A percentile compares a stretch with the other conserved stretches of the same genome.
These are phyloP conservation scores for Numenius arquata DNA, from an alignment of 2,113 vertebrate genomes.

Conservation along the genomic window DNA sequence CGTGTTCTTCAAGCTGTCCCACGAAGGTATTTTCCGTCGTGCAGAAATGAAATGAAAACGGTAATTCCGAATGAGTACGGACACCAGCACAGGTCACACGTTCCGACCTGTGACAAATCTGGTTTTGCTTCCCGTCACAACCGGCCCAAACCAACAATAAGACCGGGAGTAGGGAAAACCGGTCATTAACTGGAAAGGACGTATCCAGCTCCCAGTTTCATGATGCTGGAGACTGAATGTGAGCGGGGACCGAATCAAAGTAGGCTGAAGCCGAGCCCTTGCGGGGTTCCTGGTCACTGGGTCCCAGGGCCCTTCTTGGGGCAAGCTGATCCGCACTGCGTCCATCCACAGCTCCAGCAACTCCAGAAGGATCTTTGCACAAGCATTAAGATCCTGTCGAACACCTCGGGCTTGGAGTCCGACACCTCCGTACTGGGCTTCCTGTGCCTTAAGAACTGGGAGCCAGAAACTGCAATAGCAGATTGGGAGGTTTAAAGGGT, in stretches of 20 bases:
- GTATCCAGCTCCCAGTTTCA: neutral
- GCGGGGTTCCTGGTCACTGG: neutral
- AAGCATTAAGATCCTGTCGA: neutral
- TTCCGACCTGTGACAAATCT: neutral
- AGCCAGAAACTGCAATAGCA: neutral
- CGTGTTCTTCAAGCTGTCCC: neutral
- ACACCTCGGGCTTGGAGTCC: neutral
- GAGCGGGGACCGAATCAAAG: neutral
- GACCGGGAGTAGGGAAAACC: neutral
- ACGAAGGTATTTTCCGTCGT: rapidly evolving
- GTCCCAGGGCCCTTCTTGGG: neutral
- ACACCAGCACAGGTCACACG: neutral
- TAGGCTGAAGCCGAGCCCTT: neutral
- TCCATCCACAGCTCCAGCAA: neutral
- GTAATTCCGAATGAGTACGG: neutral
- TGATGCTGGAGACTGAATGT: neutral
- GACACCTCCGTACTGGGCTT: neutral
- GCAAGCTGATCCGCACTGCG: rapidly evolving
- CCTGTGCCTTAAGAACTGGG: neutral
- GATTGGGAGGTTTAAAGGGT: neutral
- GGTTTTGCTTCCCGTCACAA: neutral
- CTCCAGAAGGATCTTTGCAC: neutral
- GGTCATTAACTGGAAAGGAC: neutral
- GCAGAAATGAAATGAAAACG: neutral
- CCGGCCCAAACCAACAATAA: neutral